phyloP scores from a whole-genome alignment of 2,113 vertebrate genomes.

The Psittacara wagleri region DNA sequence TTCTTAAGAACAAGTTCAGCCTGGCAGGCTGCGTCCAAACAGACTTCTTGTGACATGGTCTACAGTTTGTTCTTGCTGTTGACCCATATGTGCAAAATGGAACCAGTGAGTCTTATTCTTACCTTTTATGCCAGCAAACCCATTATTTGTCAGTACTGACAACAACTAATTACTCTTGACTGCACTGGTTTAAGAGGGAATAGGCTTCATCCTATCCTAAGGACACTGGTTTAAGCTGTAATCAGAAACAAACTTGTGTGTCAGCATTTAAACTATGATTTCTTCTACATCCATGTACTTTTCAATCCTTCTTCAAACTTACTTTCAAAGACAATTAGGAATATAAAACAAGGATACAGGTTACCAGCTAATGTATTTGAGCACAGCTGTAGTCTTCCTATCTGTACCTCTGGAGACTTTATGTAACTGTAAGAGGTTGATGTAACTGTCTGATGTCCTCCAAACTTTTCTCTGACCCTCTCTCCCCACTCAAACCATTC shows the following conservation, averaged over 20 bases:
- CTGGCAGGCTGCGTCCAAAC: neutral
- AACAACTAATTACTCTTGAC: neutral
- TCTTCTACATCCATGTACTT: neutral
- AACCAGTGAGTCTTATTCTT: neutral
- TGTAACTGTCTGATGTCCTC: neutral
- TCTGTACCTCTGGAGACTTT: neutral
- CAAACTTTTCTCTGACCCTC: neutral
- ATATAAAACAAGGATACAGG: neutral
- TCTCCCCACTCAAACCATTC: neutral
- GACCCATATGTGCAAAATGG: neutral
- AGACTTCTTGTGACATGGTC: neutral
- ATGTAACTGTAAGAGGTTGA: neutral
- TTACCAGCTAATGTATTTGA: neutral
- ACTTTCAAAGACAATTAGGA: neutral
- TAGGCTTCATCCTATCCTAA: neutral
- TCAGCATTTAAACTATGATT: neutral
- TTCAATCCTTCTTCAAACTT: conserved; percentile 1
- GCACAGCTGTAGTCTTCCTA: neutral
- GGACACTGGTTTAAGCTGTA: neutral
- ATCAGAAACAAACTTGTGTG: neutral
- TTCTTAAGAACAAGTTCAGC: neutral
- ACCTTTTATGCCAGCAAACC: neutral
- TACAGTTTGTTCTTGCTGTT: rapidly evolving
- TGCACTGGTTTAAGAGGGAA: neutral
- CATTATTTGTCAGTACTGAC: neutral